Conservation (phyloP, 2,797 vertebrate species). For the Chromobotia macracanthus region DNA sequence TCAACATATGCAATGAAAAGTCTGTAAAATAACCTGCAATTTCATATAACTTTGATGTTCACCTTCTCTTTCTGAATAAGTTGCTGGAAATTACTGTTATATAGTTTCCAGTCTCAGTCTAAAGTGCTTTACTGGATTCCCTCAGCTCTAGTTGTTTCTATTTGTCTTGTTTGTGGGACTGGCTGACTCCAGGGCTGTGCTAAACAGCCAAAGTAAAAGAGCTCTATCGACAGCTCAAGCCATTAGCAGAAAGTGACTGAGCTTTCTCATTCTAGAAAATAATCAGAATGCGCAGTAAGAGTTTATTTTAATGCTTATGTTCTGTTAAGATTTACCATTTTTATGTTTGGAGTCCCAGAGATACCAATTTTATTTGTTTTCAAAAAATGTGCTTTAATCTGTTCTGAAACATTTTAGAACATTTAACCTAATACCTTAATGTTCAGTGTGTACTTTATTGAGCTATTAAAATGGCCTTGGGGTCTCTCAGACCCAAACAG, state of each 20-base stretch:
- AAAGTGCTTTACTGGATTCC: slow-evolving; percentile 68
- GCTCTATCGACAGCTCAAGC: slow-evolving; percentile 14
- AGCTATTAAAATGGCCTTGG: neutral
- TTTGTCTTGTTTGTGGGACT: slow-evolving; percentile 61
- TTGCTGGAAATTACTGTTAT: neutral
- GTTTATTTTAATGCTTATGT: slow-evolving; percentile 7
- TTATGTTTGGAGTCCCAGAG: neutral
- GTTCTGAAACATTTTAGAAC: neutral
- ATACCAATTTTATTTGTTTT: neutral
- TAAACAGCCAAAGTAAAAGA: neutral
- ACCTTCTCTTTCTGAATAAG: neutral
- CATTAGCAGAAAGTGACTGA: neutral
- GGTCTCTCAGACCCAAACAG: neutral
- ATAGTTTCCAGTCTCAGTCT: slow-evolving; percentile 34
- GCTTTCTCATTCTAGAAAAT: slow-evolving; percentile 30
- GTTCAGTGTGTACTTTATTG: too few relatives aligned
- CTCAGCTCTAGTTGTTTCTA: slow-evolving; percentile 60
- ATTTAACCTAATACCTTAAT: neutral
- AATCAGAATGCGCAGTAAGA: slow-evolving; percentile 5
- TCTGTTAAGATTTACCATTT: neutral
- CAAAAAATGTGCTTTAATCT: neutral
- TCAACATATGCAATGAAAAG: too few relatives aligned
- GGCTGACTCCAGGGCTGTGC: slow-evolving; percentile 51
- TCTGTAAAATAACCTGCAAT: too few relatives aligned
- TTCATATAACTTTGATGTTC: neutral